Evolutionary conservation across 2,797 vertebrate species (phyloP), one percentile per base, ranked within the genome.

Genomic region (Trachops cirrhosus): DNA sequence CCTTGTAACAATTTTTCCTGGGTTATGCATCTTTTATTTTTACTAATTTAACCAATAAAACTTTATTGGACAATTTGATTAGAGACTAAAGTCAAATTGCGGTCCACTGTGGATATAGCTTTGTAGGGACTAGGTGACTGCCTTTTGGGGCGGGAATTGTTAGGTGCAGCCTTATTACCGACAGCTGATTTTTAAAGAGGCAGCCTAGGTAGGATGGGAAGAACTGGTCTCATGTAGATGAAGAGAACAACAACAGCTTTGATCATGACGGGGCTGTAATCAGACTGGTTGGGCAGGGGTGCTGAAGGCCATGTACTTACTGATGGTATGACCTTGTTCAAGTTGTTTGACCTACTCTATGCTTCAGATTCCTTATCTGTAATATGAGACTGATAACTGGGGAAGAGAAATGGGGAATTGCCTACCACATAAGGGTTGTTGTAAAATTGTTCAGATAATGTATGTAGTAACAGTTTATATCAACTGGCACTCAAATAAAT

Each of bases 181-280:
- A 14, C 50, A 86, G 64, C 34, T 79, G 57, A 79, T 67, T 77
- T 96, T 97, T 64, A 93, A n/a, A 71, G 67, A 96, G 73, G 75
- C 14, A 89, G 44, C 41, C 75, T 67, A 94, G 77, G 24, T 91
- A 54, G 41, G 29, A 39, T 90, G 32, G 59, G 18, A 86, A 95
- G 37, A 95, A 75, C 26, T 89, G 34, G 44, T 34, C 87, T 62
- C 37, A 4, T 46, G 7, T n/a, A 52, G 14, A 34, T 80, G 9
- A 92, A 84, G 68, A 94, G 44, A 90, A 39, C 5, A 57, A 19
- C 34, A 77, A 57, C 24, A 87, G 34, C 29, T 70, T 83, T 85
- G 67, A 75, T 73, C 34, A 41, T 46, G 11, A 39, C 24, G 15
- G 18, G 9, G n/a, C 71, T 93, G 2, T 89, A 86, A 82, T 26